Evolutionary conservation across 2,888 invertebrate genomes (phyloP).

Genomic region (Drosophila mercatorum): DNA sequence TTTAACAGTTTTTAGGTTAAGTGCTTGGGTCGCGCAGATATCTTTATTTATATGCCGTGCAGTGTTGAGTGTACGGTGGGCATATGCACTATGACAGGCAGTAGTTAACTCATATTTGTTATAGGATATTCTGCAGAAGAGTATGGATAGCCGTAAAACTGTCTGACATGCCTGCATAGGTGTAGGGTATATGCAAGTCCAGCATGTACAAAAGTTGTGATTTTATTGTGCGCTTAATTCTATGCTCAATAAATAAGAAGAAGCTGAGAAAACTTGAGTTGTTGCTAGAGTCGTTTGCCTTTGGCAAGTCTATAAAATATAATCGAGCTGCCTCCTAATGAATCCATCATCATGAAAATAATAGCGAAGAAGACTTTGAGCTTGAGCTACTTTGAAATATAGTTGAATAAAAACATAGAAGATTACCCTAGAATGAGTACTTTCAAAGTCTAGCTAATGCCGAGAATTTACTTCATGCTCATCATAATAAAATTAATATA

Average conservation of each 20-base stretch:
- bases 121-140: background rate
- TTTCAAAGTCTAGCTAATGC: background rate
- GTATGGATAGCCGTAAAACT: no score
- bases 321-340: background rate
- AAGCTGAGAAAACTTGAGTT: background rate
- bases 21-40: constrained; percentile 44
- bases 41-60: constrained; percentile 49
- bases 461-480: background rate
- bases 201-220: background rate
- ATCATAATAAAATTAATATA: background rate
- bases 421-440: background rate
- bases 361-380: background rate
- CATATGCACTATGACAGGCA: background rate
- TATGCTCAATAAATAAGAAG: constrained; percentile 7
- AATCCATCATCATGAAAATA: constrained; percentile 9
- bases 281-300: background rate
- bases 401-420: background rate
- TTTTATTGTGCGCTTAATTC: background rate
- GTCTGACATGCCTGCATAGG: no score
- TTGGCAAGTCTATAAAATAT: constrained; percentile 4
- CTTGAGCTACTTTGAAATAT: background rate
- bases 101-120: no score
- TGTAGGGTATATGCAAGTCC: background rate
- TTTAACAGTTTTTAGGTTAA: constrained; percentile 48
- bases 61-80: background rate